Conservation (phyloP, 2,113 vertebrate species). For the Natator depressus region DNA sequence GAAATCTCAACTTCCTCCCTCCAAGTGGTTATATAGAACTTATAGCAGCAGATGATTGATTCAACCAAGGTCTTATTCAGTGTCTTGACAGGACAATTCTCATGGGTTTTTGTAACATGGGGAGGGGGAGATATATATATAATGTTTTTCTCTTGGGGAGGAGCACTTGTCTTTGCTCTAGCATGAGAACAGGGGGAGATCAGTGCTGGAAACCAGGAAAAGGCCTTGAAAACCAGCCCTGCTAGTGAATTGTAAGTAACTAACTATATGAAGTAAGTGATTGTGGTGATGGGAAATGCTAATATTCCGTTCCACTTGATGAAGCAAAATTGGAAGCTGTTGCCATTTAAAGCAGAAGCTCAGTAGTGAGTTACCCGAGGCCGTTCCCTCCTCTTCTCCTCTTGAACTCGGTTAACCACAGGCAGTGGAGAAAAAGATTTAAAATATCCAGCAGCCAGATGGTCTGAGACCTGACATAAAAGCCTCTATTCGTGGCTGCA, state of each 20-base stretch:
- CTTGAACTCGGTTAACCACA: not conserved
- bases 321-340: not conserved
- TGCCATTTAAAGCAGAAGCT: conserved; percentile 13
- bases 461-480: conserved; percentile 18
- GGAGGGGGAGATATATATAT: not conserved
- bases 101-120: not conserved
- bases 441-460: not conserved
- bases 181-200: not conserved
- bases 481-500: conserved; percentile 12
- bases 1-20: conserved; percentile 2
- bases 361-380: not conserved
- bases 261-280: not conserved
- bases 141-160: not conserved
- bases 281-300: not conserved
- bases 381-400: not conserved
- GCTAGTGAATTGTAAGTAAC: not conserved
- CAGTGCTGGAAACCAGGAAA: not conserved
- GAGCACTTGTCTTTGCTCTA: not conserved
- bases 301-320: not conserved
- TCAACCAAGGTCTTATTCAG: not conserved
- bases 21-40: fast-evolving
- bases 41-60: not conserved
- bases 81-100: not conserved
- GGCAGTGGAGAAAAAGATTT: not conserved
- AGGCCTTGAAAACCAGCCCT: not conserved